A percentile compares a stretch with the other conserved stretches of the same genome.
phyloP scores from a whole-genome alignment of 2,797 vertebrate species.

The Sebastes matsubarae region DNA sequence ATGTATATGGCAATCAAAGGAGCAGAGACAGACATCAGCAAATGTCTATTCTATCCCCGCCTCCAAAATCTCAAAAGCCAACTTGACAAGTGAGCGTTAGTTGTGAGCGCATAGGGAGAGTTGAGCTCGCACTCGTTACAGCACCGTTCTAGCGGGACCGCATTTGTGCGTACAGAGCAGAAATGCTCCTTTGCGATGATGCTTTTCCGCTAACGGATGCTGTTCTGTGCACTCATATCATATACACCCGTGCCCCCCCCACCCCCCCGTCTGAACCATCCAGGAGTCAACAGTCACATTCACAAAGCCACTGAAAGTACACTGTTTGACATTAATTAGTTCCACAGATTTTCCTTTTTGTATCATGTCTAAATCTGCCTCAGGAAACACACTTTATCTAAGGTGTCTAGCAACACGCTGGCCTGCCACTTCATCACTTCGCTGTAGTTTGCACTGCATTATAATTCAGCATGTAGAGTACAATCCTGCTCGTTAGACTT shows the following conservation, averaged over 20 bases:
- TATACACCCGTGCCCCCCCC: not conserved
- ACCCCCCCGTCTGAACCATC: not conserved
- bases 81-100: too few relatives aligned
- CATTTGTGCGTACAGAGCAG: too few relatives aligned
- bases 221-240: too few relatives aligned
- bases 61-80: too few relatives aligned
- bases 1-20: too few relatives aligned
- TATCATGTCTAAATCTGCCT: not conserved
- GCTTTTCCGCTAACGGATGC: too few relatives aligned
- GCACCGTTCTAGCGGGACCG: too few relatives aligned
- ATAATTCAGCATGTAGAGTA: conserved; percentile 10
- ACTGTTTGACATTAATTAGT: conserved; percentile 13
- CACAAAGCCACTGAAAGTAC: not conserved
- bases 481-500: not conserved
- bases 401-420: conserved; percentile 5
- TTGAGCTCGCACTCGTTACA: too few relatives aligned
- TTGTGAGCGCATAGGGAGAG: too few relatives aligned
- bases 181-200: too few relatives aligned
- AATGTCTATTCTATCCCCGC: too few relatives aligned
- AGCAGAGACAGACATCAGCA: too few relatives aligned
- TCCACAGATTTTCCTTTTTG: not conserved
- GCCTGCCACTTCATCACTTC: conserved; percentile 12
- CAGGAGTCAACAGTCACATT: not conserved
- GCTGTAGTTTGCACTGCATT: not conserved
- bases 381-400: conserved; percentile 15